phyloP scores from a whole-genome alignment of 2,113 vertebrate genomes.

The Atrichornis clamosus region DNA sequence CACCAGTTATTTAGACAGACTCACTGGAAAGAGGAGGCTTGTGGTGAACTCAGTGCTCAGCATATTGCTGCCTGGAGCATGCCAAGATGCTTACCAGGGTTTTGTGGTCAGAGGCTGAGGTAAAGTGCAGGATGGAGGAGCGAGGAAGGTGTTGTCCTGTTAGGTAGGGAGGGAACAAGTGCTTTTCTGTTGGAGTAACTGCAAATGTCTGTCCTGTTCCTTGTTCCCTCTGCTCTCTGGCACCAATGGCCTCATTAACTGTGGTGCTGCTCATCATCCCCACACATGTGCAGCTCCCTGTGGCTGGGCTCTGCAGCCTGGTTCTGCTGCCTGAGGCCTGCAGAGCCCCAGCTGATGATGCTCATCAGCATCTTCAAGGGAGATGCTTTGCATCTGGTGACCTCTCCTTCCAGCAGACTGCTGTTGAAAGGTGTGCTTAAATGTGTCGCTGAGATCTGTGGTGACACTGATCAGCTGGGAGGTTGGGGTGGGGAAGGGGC shows the following conservation, averaged over 20 bases:
- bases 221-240: neutral
- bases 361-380: neutral
- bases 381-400: neutral
- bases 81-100: neutral
- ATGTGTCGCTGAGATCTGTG: neutral
- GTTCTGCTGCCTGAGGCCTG: neutral
- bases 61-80: neutral
- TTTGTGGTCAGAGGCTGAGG: neutral
- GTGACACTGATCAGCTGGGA: neutral
- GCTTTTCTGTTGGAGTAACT: neutral
- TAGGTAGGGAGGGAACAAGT: neutral
- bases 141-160: neutral
- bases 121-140: neutral
- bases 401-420: neutral
- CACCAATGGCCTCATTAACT: neutral
- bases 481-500: neutral
- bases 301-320: neutral
- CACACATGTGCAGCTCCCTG: accelerated
- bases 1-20: neutral
- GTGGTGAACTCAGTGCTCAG: neutral
- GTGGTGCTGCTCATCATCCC: neutral
- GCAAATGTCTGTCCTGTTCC: neutral
- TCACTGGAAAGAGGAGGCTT: neutral
- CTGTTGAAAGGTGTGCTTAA: neutral
- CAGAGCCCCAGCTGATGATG: neutral